Base-by-base conservation (phyloP, 2,113 vertebrate genomes). In the Actenoides lindsayi region DNA sequence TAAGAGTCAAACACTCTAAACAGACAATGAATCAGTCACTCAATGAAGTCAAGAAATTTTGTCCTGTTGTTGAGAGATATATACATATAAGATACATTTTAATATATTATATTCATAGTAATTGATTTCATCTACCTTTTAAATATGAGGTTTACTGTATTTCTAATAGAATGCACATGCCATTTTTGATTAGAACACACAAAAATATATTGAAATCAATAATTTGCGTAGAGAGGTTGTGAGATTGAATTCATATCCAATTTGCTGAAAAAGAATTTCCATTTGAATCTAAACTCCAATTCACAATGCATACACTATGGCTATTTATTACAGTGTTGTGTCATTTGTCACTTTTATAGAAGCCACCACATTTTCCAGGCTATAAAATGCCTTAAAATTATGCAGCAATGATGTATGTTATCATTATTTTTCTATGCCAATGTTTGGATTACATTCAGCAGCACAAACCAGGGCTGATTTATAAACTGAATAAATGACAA, bases 261-360 rank as follows among this genome's bases (percentile, higher is more conserved):
- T 51, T 51, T 90, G 65, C 68, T 84, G 86, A 89, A 96, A 94
- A 94, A 97, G 46, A 89, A 87, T 75, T 96, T 96, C 89, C 54
- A 83, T 95, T 93, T 94, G 83, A 95, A 86, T 95, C 83, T 94
- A 75, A 97, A 91, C 85, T 96, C 87, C 83, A 96, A 96, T 92
- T 96, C 94, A 93, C 90, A 97, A 96, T 95, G 93, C 89, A 98
- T 85, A 94, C 95, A 97, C 94, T 87, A 93, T 31, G 71, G 80
- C 92, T 97, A 96, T 98, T 98, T 96, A 97, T 98, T 98, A 98
- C 84, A 93, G 75, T 67, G 46, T 82, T 97, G 95, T 97, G 76
- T 95, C 96, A 95, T 98, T 98, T 97, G 97, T 97, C 97, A 98
- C 93, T 98, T 98, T 96, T 97, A 97, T 97, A 93, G 97, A 97